Conservation (phyloP, 2,113 vertebrate species). For the Chiloscyllium plagiosum region DNA sequence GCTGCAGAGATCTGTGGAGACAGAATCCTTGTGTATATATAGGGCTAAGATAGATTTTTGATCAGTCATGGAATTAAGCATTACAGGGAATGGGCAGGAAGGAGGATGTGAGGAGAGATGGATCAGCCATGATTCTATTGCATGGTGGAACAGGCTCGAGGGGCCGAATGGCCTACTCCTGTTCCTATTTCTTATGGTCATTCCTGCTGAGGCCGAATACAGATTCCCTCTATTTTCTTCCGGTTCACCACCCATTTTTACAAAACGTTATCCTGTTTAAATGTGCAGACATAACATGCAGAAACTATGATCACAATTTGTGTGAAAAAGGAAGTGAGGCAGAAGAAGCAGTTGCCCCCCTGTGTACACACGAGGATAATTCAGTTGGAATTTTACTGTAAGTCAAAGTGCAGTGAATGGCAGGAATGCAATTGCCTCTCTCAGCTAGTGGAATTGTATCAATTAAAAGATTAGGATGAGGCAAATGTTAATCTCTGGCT, state of each 20-base stretch:
- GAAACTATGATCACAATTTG: not conserved
- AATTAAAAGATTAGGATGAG: not conserved
- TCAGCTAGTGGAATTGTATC: not conserved
- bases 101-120: too few relatives aligned
- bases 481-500: not conserved
- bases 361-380: not conserved
- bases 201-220: not conserved
- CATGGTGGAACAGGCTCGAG: too few relatives aligned
- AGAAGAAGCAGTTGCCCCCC: not conserved
- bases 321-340: not conserved
- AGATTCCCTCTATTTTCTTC: not conserved
- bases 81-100: too few relatives aligned
- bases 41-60: too few relatives aligned
- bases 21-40: too few relatives aligned
- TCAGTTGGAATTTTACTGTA: not conserved
- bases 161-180: too few relatives aligned
- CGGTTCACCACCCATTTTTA: not conserved
- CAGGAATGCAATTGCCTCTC: not conserved
- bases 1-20: too few relatives aligned
- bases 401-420: not conserved
- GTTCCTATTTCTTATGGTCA: too few relatives aligned
- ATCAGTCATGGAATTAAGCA: too few relatives aligned
- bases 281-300: not conserved
- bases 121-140: too few relatives aligned
- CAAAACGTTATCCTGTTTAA: not conserved